Conservation (phyloP, 1,140 invertebrate species). For the Bacillus rossius region DNA sequence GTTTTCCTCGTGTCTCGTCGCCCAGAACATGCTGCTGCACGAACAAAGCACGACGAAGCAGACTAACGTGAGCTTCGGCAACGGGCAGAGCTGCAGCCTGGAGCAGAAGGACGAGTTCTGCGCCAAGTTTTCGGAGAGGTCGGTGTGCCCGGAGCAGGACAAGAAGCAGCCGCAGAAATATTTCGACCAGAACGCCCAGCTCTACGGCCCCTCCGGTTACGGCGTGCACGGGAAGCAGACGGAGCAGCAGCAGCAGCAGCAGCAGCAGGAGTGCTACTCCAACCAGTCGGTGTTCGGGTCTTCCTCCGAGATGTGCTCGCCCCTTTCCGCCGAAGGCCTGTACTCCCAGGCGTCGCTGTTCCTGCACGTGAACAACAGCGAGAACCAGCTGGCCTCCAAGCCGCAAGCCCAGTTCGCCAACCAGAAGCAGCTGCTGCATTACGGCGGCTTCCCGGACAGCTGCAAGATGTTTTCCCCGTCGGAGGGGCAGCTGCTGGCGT, state of each 20-base stretch:
- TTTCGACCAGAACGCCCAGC: too few species aligned
- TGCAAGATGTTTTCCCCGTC: not conserved
- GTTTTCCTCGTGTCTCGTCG: conserved; percentile 7
- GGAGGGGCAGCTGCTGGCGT: not conserved
- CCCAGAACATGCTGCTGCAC: conserved; percentile 1
- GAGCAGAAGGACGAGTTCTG: not conserved
- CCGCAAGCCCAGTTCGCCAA: too few species aligned
- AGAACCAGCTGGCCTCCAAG: too few species aligned
- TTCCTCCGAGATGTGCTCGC: too few species aligned
- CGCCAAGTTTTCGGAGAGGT: not conserved
- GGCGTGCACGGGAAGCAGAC: too few species aligned
- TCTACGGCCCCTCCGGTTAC: too few species aligned
- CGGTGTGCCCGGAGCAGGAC: not conserved
- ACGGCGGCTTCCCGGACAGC: not conserved
- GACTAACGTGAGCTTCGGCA: not conserved
- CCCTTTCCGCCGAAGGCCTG: not conserved
- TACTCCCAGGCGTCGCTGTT: conserved; percentile 8
- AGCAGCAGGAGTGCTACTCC: too few species aligned
- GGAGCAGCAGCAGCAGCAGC: too few species aligned
- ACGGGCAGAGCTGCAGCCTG: not conserved
- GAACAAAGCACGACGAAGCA: conserved; percentile 5
- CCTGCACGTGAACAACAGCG: not conserved
- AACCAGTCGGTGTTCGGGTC: too few species aligned
- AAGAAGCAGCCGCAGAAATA: not conserved
- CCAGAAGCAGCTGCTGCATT: not conserved